Conservation (phyloP, 2,888 invertebrate genomes). For the Lepas anatifera region DNA sequence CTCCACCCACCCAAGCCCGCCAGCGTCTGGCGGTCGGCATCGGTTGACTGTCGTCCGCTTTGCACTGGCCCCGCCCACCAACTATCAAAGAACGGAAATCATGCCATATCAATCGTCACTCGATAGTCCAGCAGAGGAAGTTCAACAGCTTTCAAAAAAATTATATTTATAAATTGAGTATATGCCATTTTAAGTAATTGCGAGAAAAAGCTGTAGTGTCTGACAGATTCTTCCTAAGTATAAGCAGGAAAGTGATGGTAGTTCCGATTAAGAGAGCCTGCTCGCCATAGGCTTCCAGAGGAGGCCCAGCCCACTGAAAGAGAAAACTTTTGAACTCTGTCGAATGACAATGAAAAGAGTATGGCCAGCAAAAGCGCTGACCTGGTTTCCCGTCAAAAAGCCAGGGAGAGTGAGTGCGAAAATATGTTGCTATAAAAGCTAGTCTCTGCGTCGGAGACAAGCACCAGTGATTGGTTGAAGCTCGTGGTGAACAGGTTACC, state of each 20-base stretch:
- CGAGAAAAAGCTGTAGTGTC: no score
- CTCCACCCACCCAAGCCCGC: no score
- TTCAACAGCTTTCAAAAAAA: background rate
- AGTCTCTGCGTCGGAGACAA: background rate
- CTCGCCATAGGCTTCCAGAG: no score
- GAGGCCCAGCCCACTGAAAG: background rate
- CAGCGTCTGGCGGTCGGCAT: no score
- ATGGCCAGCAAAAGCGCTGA: background rate
- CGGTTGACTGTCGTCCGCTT: no score
- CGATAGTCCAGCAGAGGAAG: background rate
- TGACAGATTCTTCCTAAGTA: background rate
- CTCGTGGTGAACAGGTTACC: background rate
- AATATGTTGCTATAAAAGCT: background rate
- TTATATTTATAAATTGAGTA: background rate
- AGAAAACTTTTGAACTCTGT: background rate
- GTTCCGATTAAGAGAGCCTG: background rate
- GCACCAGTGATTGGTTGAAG: background rate
- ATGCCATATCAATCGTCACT: background rate
- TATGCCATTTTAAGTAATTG: background rate
- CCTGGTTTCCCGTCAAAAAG: background rate
- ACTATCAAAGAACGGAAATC: background rate
- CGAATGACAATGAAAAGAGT: background rate
- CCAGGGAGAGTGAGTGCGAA: background rate
- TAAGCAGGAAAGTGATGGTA: no score
- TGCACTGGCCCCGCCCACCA: background rate